These are phyloP conservation scores for Azemiops feae DNA, from an alignment of 2,113 vertebrate genomes.

Conservation along the genomic window DNA sequence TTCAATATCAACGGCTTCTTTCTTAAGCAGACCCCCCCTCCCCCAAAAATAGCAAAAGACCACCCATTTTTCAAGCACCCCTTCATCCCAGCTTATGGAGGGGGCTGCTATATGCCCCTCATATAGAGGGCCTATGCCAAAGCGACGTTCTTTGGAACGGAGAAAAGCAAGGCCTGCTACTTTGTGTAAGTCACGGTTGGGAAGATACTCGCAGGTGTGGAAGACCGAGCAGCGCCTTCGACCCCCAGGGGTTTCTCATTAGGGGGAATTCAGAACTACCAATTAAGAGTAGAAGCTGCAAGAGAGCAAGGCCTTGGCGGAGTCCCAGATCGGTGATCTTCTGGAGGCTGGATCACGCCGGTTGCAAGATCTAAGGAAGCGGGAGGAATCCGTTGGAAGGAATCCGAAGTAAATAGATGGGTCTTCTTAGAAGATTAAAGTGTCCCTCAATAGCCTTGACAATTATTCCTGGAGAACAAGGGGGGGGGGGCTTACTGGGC, in stretches of 20 bases:
- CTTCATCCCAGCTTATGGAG: not conserved
- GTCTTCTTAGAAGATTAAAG: not conserved
- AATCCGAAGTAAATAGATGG: not conserved
- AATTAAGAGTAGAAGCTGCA: no score
- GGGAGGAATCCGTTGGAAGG: not conserved
- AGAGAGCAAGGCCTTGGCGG: not conserved
- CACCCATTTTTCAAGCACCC: not conserved
- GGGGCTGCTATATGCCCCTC: not conserved
- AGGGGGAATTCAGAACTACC: not conserved
- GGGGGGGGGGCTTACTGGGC: not conserved
- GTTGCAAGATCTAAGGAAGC: not conserved
- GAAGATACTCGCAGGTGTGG: not conserved
- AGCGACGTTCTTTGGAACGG: not conserved
- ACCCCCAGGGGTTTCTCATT: no score
- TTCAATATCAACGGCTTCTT: not conserved
- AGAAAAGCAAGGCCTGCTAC: not conserved
- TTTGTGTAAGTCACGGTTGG: no score
- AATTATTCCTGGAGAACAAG: no score
- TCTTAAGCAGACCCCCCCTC: not conserved
- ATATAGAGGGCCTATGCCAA: not conserved
- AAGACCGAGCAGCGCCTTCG: not conserved
- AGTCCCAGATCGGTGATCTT: not conserved
- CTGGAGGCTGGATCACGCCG: not conserved
- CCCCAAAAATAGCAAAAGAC: not conserved
- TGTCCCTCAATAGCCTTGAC: no score